phyloP scores from a whole-genome alignment of 2,113 vertebrate species.

The Phocoena sinus region DNA sequence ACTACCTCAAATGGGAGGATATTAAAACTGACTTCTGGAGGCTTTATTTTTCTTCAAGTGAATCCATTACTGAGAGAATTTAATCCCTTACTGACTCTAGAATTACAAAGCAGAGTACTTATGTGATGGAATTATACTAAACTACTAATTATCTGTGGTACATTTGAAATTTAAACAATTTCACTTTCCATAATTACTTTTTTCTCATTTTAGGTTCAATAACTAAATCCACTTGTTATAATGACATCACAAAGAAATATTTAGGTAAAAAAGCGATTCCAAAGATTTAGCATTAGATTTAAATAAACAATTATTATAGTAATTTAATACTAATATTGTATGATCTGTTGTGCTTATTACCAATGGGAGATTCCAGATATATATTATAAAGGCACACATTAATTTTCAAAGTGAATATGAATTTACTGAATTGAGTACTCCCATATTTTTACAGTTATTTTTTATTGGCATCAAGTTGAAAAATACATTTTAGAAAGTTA shows the following conservation, averaged over 20 bases:
- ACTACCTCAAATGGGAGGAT: not conserved
- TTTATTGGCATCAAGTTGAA: not conserved
- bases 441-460: not conserved
- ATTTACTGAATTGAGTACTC: not conserved
- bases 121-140: not conserved
- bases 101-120: not conserved
- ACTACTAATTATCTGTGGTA: constrained; percentile 18
- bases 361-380: not conserved
- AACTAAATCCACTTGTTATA: constrained; percentile 28
- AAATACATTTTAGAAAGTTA: not conserved
- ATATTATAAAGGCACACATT: not conserved
- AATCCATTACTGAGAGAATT: not conserved
- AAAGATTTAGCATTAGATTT: not conserved
- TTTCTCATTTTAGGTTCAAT: constrained; percentile 32
- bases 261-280: not conserved
- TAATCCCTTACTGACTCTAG: constrained; percentile 19
- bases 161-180: constrained; percentile 56
- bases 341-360: not conserved
- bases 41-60: not conserved
- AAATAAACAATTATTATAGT: not conserved
- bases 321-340: not conserved
- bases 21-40: not conserved
- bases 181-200: constrained; percentile 25
- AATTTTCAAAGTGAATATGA: not conserved
- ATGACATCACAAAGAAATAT: not conserved